phyloP scores from a whole-genome alignment of 1,140 invertebrate species.

The Drosophila guanche region DNA sequence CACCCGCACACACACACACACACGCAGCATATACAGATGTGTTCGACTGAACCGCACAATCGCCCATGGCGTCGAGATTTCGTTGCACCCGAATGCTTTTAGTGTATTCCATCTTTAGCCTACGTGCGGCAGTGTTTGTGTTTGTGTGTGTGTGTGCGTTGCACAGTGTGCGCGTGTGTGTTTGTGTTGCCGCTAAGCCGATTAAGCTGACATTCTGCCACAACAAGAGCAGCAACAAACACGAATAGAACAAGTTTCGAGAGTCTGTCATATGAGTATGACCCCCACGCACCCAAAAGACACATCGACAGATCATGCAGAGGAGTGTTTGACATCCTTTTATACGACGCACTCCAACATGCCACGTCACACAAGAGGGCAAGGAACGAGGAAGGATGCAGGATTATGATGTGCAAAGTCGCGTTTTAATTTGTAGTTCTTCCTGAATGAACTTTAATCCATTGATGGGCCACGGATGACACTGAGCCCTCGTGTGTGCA shows the following conservation, averaged over 20 bases:
- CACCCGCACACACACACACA: conserved; percentile 1
- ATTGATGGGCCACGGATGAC: not conserved
- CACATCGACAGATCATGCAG: not conserved
- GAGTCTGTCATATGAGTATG: conserved; percentile 5
- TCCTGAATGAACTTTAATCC: conserved; percentile 15
- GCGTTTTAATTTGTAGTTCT: conserved; percentile 16
- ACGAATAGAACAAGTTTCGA: conserved; percentile 22
- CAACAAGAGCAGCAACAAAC: conserved; percentile 22
- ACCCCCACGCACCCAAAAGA: not conserved
- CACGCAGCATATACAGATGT: not conserved
- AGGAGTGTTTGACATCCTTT: too few species aligned
- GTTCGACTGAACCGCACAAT: conserved; percentile 19
- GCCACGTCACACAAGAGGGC: too few species aligned
- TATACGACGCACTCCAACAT: too few species aligned
- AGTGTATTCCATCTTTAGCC: not conserved
- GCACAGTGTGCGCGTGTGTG: not conserved
- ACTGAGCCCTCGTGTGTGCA: too few species aligned
- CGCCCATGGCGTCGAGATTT: conserved; percentile 56
- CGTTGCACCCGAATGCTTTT: too few species aligned
- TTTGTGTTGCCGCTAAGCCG: conserved; percentile 45
- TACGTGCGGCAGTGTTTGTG: not conserved
- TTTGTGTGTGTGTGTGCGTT: conserved; percentile 3
- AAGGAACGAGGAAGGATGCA: not conserved
- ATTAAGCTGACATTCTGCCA: conserved; percentile 45
- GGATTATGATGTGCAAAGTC: conserved; percentile 6